Base-by-base conservation (phyloP, 2,797 vertebrate genomes). In the Acridotheres tristis region DNA sequence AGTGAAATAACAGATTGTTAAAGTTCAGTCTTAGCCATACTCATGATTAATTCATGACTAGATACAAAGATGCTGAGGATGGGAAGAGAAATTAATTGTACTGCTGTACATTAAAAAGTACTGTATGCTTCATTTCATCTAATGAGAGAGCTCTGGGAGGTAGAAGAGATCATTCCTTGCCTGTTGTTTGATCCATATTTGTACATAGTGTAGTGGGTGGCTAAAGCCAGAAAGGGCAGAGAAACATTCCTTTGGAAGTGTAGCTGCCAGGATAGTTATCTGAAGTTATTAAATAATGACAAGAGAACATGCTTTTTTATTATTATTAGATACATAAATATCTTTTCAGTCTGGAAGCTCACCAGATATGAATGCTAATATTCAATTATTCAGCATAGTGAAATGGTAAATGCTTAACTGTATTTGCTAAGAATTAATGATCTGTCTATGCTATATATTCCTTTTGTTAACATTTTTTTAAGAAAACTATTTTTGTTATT, bases 391-490 rank as follows among this genome's bases (percentile, higher is more conserved):
- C 92, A 93, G 97, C 96, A 93, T 96, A 95, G 96, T 97, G 96
- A 98, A 97, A 97, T 95, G 94, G 97, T 98, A 97, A 98, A 97
- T 97, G 97, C 97, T 98, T 98, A 97, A 96, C 89, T 97, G 98
- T 98, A 97, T 98, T 97, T 98, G 97, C 97, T 97, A 98, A 98
- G 95, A 97, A 96, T 96, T 97, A 96, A 98, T 97, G 94, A 97
- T 97, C 96, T 97, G 97, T 97, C 98, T 97, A 96, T 98, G 97
- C 97, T 97, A 96, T 97, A 98, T 94, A 97, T 96, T 97, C 96
- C 97, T 98, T 98, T 98, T 98, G 97, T 98, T 98, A 98, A 97
- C 92, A 97, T 98, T 98, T 98, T 98, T 98, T 98, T 97, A 98
- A 98, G 94, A 97, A 97, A 96, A 97, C 92, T 98, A 98, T 98